Evolutionary conservation across 2,113 vertebrate genomes (phyloP), one percentile per base, ranked within the genome.

Genomic region (Nothoprocta perdicaria): DNA sequence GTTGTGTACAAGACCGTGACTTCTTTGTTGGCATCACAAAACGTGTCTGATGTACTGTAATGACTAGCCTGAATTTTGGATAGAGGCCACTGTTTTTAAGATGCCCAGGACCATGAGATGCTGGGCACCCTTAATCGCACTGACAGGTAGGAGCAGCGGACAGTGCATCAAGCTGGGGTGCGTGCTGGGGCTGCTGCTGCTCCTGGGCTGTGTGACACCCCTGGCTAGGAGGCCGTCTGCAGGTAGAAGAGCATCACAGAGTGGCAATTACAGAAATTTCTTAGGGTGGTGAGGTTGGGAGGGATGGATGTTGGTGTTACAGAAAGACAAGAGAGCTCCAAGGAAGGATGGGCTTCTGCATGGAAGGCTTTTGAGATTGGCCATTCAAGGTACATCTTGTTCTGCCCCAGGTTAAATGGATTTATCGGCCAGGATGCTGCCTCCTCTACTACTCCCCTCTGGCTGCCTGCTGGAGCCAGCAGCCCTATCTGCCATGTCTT

Each of bases 361-460:
- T 10, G 29, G 15, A 57, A 10, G 29, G 53, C 53, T 57, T 17
- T 57, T 17, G 53, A 65, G 26, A 27, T 65, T 52, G 62, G 66
- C 58, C 78, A 48, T 33, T 92, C 67, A 12, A 82, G 81, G 83
- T 92, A 72, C 53, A 26, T 85, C 60, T 80, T 76, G 55, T 92
- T 71, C 58, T 40, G 29, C 62, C 67, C 50, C n/a, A 13, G 19
- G 23, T 58, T 73, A 85, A 88, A 85, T 67, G 76, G 45, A 19
- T 23, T 85, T 69, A 85, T 71, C 33, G 63, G 21, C 41, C 67
- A 50, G 68, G 45, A 87, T n/a, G 0, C 2, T 46, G n/a, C 0
- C 0, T 82, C 89, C 35, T n/a, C 31, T 77, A 67, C 24, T 62
- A 35, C 26, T 77, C 31, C 53, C 8, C 61, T 68, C 31, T 31